Conservation (phyloP, 2,797 vertebrate species). For the Echeneis naucrates region DNA sequence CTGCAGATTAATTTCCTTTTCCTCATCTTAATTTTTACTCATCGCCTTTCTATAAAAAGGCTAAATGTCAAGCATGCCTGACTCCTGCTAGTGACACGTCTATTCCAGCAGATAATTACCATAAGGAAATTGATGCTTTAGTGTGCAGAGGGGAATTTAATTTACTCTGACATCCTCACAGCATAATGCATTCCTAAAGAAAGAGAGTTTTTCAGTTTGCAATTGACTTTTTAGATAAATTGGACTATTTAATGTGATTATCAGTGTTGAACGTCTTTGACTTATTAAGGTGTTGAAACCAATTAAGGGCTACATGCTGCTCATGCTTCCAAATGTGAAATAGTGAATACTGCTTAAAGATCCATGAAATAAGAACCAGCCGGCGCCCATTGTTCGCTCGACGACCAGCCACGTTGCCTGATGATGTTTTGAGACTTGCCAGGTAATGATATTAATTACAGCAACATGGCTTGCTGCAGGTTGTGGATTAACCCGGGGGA, state of each 20-base stretch:
- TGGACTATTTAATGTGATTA: conserved; percentile 99
- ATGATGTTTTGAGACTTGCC: conserved; percentile 80
- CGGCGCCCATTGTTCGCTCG: conserved; percentile 73
- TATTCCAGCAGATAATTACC: conserved; percentile 99
- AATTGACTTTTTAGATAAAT: conserved; percentile 93
- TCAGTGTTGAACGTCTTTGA: conserved; percentile 96
- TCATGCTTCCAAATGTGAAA: conserved; percentile 85
- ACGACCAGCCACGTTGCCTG: conserved; percentile 68
- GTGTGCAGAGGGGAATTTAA: conserved; percentile 99
- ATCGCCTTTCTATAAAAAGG: conserved; percentile 97
- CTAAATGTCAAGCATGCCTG: conserved; percentile 99
- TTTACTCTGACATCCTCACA: conserved; percentile 98
- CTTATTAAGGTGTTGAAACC: conserved; percentile 96
- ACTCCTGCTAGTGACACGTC: conserved; percentile 98
- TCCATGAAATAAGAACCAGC: conserved; percentile 91
- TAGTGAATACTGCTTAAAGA: conserved; percentile 93
- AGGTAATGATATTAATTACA: conserved; percentile 83
- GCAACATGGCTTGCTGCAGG: conserved; percentile 55
- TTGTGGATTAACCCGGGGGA: conserved; percentile 63
- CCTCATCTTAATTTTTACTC: conserved; percentile 98
- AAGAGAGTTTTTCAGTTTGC: conserved; percentile 94
- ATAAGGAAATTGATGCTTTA: conserved; percentile 99
- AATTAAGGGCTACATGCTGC: conserved; percentile 93
- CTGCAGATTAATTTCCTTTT: conserved; percentile 96
- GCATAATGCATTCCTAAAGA: conserved; percentile 99